Evolutionary conservation across 2,888 invertebrate species (phyloP).

Genomic region (Synanthedon tipuliformis): DNA sequence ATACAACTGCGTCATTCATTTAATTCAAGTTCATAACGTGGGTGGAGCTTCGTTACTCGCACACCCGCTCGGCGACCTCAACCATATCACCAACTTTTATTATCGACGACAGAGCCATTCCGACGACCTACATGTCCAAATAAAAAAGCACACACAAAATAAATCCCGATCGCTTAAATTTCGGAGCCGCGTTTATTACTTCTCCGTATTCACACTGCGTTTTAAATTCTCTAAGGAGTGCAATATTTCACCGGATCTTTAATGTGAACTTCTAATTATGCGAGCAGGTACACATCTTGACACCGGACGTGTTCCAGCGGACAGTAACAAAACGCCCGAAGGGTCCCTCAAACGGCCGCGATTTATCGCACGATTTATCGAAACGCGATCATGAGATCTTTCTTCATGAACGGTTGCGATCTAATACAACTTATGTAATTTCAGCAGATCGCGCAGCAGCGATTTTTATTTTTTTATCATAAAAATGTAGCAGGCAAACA

Average conservation of each 20-base stretch:
- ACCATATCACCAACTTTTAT: slow-evolving; percentile 33
- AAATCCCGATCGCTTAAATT: slow-evolving; percentile 41
- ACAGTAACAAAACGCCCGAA: slow-evolving; percentile 7
- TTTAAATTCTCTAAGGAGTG: slow-evolving; percentile 45
- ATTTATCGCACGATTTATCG: no score
- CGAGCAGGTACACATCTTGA: slow-evolving; percentile 33
- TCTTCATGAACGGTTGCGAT: no score
- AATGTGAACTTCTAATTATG: slow-evolving; percentile 54
- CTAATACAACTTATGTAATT: no score
- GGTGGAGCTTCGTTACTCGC: slow-evolving; percentile 36
- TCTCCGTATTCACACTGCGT: slow-evolving; percentile 45
- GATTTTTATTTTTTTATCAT: no score
- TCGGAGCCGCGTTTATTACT: slow-evolving; percentile 43
- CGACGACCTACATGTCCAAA: slow-evolving; percentile 20
- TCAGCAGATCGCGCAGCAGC: no score
- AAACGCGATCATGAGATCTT: no score
- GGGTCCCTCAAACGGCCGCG: no score
- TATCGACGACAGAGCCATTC: slow-evolving; percentile 22
- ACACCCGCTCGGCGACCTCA: slow-evolving; percentile 26
- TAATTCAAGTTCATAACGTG: slow-evolving; percentile 66
- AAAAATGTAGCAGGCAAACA: no score
- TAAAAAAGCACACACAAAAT: slow-evolving; percentile 39
- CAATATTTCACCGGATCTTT: slow-evolving; percentile 56
- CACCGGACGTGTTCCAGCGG: slow-evolving; percentile 25
- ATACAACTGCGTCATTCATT: slow-evolving; percentile 61